Percentiles rank a stretch among this genome's conserved stretches.
phyloP scores from a whole-genome alignment of 2,113 vertebrate genomes.

The Nyctereutes procyonoides region DNA sequence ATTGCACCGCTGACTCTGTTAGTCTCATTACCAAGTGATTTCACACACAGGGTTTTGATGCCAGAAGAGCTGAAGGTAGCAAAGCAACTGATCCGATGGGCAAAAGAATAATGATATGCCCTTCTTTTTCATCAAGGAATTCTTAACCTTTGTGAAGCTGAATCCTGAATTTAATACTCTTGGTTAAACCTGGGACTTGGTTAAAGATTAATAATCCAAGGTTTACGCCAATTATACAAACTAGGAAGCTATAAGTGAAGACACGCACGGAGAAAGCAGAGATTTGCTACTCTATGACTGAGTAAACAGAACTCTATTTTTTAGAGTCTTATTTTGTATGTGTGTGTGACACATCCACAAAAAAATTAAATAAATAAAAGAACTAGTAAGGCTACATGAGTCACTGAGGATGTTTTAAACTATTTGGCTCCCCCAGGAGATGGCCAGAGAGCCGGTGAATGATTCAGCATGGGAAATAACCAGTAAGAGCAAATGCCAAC shows the following conservation, averaged over 20 bases:
- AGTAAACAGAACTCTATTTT: not conserved
- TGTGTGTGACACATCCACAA: not conserved
- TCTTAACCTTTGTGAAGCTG: not conserved
- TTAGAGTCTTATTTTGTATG: not conserved
- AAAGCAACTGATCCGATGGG: not conserved
- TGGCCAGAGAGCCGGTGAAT: not conserved
- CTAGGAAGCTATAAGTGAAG: constrained; percentile 47
- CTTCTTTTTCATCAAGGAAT: constrained; percentile 13
- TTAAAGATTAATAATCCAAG: constrained; percentile 20
- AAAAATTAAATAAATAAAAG: constrained; percentile 43
- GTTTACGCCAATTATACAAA: not conserved
- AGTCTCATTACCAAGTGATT: not conserved
- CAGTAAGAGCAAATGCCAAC: not conserved
- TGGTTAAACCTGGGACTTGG: not conserved
- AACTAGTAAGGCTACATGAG: constrained; percentile 53
- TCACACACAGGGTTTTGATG: not conserved
- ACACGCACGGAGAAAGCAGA: not conserved
- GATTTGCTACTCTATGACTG: not conserved
- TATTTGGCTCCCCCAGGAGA: constrained; percentile 57
- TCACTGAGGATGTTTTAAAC: constrained; percentile 69
- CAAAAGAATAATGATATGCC: not conserved
- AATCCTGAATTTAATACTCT: not conserved
- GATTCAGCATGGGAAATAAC: constrained; percentile 65
- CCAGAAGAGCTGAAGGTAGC: not conserved
- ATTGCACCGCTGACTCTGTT: not conserved